These are phyloP conservation scores for Drosophila setifemur DNA, from an alignment of 1,140 invertebrate species.

Conservation along the genomic window DNA sequence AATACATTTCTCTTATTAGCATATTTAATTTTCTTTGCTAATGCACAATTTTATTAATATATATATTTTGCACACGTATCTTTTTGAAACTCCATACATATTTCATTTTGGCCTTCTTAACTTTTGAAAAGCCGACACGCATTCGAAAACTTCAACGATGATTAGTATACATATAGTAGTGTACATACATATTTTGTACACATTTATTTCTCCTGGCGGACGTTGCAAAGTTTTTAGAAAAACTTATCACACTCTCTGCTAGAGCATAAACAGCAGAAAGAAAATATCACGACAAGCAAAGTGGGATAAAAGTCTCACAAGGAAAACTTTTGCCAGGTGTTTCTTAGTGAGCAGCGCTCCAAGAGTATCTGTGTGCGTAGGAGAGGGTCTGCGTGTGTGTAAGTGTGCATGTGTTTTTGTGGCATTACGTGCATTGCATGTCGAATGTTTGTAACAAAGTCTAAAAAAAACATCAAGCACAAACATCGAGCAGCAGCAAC, in stretches of 20 bases:
- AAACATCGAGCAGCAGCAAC: conserved; percentile 63
- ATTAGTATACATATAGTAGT: conserved; percentile 11
- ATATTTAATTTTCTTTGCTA: too few species aligned
- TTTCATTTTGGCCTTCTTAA: too few species aligned
- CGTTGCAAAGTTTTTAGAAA: conserved; percentile 25
- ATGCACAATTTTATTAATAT: too few species aligned
- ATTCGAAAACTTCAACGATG: conserved; percentile 23
- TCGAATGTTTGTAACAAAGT: conserved; percentile 64
- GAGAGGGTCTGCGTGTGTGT: neutral
- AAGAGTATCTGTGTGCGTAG: neutral
- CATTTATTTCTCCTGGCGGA: conserved; percentile 7
- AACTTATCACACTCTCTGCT: conserved; percentile 33
- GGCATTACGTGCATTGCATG: conserved; percentile 66
- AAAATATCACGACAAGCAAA: conserved; percentile 39
- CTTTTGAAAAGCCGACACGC: neutral
- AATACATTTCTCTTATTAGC: too few species aligned
- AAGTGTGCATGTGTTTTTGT: conserved; percentile 4
- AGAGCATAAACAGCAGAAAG: conserved; percentile 16
- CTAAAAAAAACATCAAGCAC: conserved; percentile 49
- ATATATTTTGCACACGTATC: too few species aligned
- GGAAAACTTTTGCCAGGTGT: conserved; percentile 45
- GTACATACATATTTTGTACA: conserved; percentile 5
- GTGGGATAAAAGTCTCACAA: conserved; percentile 42
- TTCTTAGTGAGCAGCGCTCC: conserved; percentile 5
- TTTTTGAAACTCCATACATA: too few species aligned